These are phyloP conservation scores for Pristiophorus japonicus DNA, from an alignment of 2,113 vertebrate genomes.

Conservation along the genomic window DNA sequence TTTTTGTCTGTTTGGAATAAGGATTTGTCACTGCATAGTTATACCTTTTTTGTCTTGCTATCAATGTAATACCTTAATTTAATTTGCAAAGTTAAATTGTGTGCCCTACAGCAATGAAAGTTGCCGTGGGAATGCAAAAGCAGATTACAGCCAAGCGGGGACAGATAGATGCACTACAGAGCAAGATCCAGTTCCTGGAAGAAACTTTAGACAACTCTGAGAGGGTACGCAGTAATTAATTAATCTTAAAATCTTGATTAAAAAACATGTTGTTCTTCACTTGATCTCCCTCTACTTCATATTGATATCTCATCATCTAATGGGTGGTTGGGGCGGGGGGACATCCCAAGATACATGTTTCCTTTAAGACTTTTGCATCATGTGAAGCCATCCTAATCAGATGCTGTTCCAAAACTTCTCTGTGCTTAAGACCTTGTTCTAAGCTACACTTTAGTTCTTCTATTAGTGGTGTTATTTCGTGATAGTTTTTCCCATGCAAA, in stretches of 20 bases:
- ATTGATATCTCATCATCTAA: neutral
- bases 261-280: neutral
- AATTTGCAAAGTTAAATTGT: neutral
- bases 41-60: neutral
- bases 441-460: neutral
- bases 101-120: constrained; percentile 59
- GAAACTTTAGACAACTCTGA: constrained; percentile 59
- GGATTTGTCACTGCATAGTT: neutral
- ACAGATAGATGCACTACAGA: constrained; percentile 68
- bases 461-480: neutral
- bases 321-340: neutral
- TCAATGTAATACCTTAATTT: neutral
- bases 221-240: constrained; percentile 55
- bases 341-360: neutral
- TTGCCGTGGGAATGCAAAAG: constrained; percentile 73
- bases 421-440: neutral
- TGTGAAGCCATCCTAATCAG: neutral
- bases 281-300: neutral
- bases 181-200: constrained; percentile 72
- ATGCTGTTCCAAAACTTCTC: neutral
- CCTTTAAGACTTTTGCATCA: neutral
- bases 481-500: neutral
- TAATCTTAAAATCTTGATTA: neutral
- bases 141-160: constrained; percentile 71
- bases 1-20: neutral